Evolutionary conservation across 2,113 vertebrate genomes (phyloP), one percentile per base, ranked within the genome.

Genomic region (Gymnocephalus cernua): DNA sequence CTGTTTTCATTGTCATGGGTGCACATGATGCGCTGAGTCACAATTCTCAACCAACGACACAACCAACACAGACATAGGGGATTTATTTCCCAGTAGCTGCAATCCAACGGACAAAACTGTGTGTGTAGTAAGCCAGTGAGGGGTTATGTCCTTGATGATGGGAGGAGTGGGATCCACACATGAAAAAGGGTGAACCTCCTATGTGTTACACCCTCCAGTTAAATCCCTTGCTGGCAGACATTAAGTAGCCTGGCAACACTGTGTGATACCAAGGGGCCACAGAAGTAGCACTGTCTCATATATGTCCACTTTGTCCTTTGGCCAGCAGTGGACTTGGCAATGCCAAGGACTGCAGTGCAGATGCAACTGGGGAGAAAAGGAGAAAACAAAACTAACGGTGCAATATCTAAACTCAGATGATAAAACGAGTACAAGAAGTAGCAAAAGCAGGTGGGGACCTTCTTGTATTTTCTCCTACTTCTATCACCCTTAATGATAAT

Each of bases 141-240:
- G n/a, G 32, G 10, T 53, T 54, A 5, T 41, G 16, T 64, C 32
- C 47, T 44, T 21, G 64, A 41, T 41, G 45, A 47, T 59, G 56
- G 75, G 45, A 51, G n/a, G 13, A 44, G 19, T 81, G 56, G 59
- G 38, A 81, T 81, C 76, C 48, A 45, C 11, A 59, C 7, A 47
- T 54, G 74, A 59, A 50, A 41, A 79, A 54, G 19, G 44, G 23
- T 23, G 61, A 67, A 67, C 44, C 35, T 65, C 59, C 63, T 51
- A 78, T 78, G 69, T 80, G 77, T 77, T 77, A 57, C 21, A 27
- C 53, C 64, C 80, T 74, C 58, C 32, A 65, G 71, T 79, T 51
- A 72, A 63, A 69, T 64, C 58, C 29, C 19, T 54, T 47, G 16
- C 62, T 82, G 61, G 61, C 67, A 77, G 73, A 48, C 14, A 73